Conservation (phyloP, 2,113 vertebrate species). For the Thalassoma bifasciatum region DNA sequence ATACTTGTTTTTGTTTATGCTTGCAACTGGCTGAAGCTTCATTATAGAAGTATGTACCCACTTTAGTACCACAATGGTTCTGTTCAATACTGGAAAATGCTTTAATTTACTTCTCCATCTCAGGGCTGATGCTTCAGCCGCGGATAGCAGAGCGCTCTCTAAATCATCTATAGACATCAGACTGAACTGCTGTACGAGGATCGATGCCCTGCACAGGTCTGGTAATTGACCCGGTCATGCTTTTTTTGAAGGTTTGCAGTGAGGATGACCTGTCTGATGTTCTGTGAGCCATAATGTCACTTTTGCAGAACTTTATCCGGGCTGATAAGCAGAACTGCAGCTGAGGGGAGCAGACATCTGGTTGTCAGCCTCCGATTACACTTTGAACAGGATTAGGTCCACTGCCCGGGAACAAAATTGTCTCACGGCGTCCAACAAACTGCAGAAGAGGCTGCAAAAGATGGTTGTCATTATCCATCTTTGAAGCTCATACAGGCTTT, state of each 20-base stretch:
- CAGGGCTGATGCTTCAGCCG: conserved; percentile 12
- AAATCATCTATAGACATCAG: conserved; percentile 47
- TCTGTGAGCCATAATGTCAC: conserved; percentile 57
- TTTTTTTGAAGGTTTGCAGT: conserved; percentile 33
- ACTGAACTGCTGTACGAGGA: conserved; percentile 26
- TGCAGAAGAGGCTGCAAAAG: conserved; percentile 31
- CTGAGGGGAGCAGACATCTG: conserved; percentile 63
- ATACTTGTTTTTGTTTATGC: conserved; percentile 4
- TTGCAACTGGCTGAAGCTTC: conserved; percentile 4
- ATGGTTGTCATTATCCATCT: conserved; percentile 40
- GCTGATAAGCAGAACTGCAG: conserved; percentile 61
- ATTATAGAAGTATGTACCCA: conserved; percentile 12
- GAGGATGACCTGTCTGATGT: conserved; percentile 44
- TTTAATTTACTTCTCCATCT: conserved; percentile 40
- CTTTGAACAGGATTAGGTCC: conserved; percentile 58
- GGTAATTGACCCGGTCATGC: conserved; percentile 43
- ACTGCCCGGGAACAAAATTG: conserved; percentile 50
- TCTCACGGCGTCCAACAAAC: conserved; percentile 31
- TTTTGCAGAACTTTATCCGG: conserved; percentile 54
- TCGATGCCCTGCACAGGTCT: conserved; percentile 43
- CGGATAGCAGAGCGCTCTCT: conserved; percentile 15
- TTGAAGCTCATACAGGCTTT: conserved; percentile 46
- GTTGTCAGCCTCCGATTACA: conserved; percentile 52
- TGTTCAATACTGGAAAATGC: conserved; percentile 37
- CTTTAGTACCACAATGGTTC: conserved; percentile 26